Evolutionary conservation across 2,797 vertebrate species (phyloP).

Genomic region (Hybognathus amarus): DNA sequence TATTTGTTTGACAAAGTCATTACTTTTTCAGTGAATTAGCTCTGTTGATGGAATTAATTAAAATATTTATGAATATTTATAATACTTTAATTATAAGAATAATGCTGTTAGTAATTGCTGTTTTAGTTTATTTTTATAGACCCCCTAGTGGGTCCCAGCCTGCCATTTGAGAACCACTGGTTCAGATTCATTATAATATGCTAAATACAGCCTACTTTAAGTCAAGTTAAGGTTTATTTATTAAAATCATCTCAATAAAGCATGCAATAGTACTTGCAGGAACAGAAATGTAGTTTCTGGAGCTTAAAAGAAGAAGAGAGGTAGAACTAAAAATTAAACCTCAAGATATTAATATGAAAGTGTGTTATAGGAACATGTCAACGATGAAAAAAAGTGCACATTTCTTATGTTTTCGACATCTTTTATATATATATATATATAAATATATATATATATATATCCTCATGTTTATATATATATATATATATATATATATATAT

Average conservation of each 20-base stretch:
- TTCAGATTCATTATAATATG: background rate
- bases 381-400: background rate
- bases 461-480: too few relatives aligned
- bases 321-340: background rate
- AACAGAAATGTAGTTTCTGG: background rate
- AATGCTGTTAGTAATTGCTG: background rate
- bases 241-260: background rate
- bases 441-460: too few relatives aligned
- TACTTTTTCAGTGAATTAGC: background rate
- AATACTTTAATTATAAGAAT: background rate
- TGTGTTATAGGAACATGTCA: background rate
- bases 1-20: background rate
- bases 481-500: too few relatives aligned
- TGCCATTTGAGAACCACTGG: background rate
- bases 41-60: background rate
- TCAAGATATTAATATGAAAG: background rate
- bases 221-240: background rate
- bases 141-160: background rate
- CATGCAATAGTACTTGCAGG: background rate
- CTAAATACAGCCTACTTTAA: background rate
- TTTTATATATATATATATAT: background rate
- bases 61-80: background rate
- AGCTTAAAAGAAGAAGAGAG: background rate
- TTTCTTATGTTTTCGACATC: background rate
- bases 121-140: background rate